Evolutionary conservation across 2,797 vertebrate genomes (phyloP), one percentile per base, ranked within the genome.

Genomic region (Denticeps clupeoides): DNA sequence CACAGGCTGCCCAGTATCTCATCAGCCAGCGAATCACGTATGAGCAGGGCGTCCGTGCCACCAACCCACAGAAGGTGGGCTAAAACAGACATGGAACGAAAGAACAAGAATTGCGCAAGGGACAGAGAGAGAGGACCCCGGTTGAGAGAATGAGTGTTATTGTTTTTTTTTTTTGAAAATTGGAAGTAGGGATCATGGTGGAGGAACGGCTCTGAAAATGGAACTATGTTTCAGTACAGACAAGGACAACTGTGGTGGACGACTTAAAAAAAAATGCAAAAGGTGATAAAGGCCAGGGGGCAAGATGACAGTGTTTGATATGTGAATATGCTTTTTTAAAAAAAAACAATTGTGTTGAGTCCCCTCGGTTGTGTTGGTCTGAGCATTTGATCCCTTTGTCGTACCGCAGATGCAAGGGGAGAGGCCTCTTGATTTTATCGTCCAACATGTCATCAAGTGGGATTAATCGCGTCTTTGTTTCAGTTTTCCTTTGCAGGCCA

Each of bases 11-110:
- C 28, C 91, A 95, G 81, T 95, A 93, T 82, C 86, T 95, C 79
- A 95, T 95, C 85, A 93, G 89, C 82, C 91, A 95, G 82, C 81
- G 91, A 78, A 91, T 95, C 84, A 93, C 90, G n/a, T 95, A 93
- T 35, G 91, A 95, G 87, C 91, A 95, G 72, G 89, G 89, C 40
- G 90, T 95, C 67, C 84, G 91, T 21, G 90, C 91, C 66, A 91
- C 89, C 79, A 95, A 95, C 72, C 90, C 90, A 49, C 91, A 93
- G 73, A 95, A 95, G 72, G 42, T 92, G 80, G 91, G 90, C 70
- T 94, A 90, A 85, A 71, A 58, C 25, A 37, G 49, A 55, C 45
- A 27, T 10, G 42, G 44, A 26, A 13, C 45, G 57, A 53, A 52
- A 49, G 52, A 58, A 51, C 45, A 50, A 54, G 15, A 33, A 44